Evolutionary conservation across 2,113 vertebrate genomes (phyloP).

Genomic region (Poecilia latipinna): DNA sequence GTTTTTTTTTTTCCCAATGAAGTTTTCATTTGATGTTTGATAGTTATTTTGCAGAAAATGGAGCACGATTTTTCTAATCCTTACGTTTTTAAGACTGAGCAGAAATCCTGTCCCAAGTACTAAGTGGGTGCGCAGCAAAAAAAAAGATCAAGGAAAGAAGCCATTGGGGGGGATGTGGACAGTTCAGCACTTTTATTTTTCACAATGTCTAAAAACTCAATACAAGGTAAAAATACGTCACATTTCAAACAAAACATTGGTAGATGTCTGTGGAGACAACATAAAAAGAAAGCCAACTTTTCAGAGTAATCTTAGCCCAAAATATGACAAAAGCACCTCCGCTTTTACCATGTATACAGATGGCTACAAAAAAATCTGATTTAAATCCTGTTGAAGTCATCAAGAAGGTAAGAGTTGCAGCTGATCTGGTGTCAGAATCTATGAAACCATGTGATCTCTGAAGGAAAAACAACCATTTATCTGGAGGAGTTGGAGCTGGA

Average conservation of each 20-base stretch:
- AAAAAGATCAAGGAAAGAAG: neutral
- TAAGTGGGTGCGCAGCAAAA: neutral
- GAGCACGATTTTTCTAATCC: too few species aligned
- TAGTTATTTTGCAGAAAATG: too few species aligned
- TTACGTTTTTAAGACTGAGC: too few species aligned
- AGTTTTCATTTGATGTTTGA: too few species aligned
- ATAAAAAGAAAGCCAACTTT: conserved; percentile 1
- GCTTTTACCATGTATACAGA: neutral
- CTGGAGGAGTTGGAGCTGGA: conserved; percentile 98
- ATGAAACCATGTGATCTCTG: neutral
- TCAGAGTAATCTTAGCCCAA: conserved; percentile 20
- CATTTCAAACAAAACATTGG: conserved; percentile 33
- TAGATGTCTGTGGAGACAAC: conserved; percentile 14
- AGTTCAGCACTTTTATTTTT: conserved; percentile 63
- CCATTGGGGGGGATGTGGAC: neutral
- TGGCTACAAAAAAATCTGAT: conserved; percentile 19
- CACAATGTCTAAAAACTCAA: conserved; percentile 61
- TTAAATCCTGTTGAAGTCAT: conserved; percentile 19
- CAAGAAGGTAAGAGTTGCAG: conserved; percentile 9
- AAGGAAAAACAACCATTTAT: conserved; percentile 71
- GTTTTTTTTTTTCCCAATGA: too few species aligned
- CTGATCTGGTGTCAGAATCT: conserved; percentile 7
- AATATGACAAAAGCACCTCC: conserved; percentile 10
- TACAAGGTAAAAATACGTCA: conserved; percentile 48
- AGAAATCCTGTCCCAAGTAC: too few species aligned